Percentiles rank a stretch among this genome's conserved stretches.
Conservation (phyloP, 2,888 invertebrate species). For the Acanthosoma haemorrhoidale region DNA sequence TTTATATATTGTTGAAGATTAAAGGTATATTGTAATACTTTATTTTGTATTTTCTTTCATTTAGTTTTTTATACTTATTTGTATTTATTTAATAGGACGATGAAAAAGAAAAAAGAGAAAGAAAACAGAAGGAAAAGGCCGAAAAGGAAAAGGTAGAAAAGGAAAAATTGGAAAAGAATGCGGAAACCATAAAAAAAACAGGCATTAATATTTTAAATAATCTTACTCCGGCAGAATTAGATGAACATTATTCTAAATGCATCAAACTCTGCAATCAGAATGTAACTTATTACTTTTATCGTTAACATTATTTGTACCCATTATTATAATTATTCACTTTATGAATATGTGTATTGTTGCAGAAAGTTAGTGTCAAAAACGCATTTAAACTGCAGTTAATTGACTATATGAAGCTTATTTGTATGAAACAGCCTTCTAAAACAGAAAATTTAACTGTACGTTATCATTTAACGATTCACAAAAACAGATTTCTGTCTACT, state of each 20-base stretch:
- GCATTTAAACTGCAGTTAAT: constrained; percentile 83
- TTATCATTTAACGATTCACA: background rate
- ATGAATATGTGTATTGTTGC: constrained; percentile 8
- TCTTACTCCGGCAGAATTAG: constrained; percentile 32
- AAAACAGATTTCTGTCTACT: background rate
- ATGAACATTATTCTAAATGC: constrained; percentile 36
- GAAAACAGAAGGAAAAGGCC: background rate
- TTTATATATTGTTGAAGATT: too few species aligned
- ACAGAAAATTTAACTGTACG: constrained; percentile 56
- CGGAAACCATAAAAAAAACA: background rate
- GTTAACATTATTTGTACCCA: background rate
- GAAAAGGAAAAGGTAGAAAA: constrained; percentile 12
- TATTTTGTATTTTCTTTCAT: background rate
- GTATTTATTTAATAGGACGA: constrained; percentile 15
- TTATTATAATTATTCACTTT: background rate
- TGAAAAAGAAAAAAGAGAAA: constrained; percentile 29
- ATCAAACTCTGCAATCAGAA: constrained; percentile 37
- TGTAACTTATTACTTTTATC: constrained; percentile 20
- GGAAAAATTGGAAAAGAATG: background rate
- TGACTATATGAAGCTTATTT: constrained; percentile 72
- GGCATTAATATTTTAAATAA: constrained; percentile 24
- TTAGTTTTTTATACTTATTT: background rate
- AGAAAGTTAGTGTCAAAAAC: constrained; percentile 85
- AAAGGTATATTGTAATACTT: background rate
- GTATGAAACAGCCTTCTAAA: constrained; percentile 64